These are phyloP conservation scores for Pyrocephalus nanus DNA, from an alignment of 2,797 vertebrate species.

Conservation along the genomic window DNA sequence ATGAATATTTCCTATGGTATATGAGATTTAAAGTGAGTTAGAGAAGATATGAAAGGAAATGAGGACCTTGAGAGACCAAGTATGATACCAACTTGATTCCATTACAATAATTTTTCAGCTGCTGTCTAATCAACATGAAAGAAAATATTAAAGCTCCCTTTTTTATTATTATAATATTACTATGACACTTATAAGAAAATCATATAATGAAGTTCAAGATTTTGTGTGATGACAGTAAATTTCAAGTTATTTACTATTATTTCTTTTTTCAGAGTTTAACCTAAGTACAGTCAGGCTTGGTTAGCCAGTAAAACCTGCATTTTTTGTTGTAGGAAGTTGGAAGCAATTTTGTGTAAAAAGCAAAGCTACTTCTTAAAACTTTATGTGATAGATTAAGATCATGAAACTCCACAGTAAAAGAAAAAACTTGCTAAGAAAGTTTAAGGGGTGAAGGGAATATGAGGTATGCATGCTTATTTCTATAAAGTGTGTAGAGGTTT, in stretches of 20 bases:
- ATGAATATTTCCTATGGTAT: conserved; percentile 51
- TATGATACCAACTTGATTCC: neutral
- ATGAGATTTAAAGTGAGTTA: conserved; percentile 39
- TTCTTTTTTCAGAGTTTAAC: neutral
- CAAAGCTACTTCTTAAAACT: neutral
- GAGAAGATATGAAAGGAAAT: conserved; percentile 42
- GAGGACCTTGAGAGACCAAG: conserved; percentile 42
- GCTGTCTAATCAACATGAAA: conserved; percentile 35
- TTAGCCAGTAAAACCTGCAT: neutral
- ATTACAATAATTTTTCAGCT: conserved; percentile 21
- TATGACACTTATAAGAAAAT: neutral
- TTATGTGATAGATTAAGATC: neutral
- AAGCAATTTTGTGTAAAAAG: neutral
- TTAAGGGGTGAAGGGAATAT: neutral
- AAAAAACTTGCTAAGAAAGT: neutral
- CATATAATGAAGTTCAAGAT: neutral
- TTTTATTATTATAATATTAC: neutral
- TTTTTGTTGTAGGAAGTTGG: neutral
- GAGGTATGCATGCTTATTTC: neutral
- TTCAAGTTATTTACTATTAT: neutral
- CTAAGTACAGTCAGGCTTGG: neutral
- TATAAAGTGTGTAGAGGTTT: neutral
- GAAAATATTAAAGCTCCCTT: neutral
- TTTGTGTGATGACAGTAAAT: neutral
- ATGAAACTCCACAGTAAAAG: neutral